These are phyloP conservation scores for Sarcophilus harrisii DNA, from an alignment of 2,797 vertebrate species.

Conservation along the genomic window DNA sequence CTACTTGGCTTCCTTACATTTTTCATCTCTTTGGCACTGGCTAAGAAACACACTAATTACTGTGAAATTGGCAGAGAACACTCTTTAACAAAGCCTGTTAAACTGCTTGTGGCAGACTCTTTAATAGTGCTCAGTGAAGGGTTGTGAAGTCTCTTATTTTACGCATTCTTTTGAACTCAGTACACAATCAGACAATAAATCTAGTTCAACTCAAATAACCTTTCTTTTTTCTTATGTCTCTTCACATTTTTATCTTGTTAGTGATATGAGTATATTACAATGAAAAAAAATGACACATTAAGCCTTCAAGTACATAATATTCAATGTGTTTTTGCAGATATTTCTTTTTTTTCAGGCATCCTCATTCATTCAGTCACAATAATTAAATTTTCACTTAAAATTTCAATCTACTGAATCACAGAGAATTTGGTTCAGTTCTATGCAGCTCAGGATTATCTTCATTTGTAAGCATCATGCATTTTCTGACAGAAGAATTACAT, in stretches of 20 bases:
- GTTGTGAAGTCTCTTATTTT: not conserved
- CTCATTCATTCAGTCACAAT: not conserved
- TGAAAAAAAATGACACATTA: not conserved
- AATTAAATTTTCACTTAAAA: not conserved
- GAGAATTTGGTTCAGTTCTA: not conserved
- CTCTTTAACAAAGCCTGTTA: not conserved
- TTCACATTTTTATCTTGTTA: not conserved
- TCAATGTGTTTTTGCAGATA: not conserved
- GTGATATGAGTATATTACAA: not conserved
- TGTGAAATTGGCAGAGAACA: conserved; percentile 44
- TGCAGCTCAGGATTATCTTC: not conserved
- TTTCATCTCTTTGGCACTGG: conserved; percentile 24
- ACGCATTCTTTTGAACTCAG: not conserved
- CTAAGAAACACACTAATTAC: conserved; percentile 32
- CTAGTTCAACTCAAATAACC: not conserved
- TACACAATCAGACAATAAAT: not conserved
- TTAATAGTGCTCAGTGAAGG: not conserved
- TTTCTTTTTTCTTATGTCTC: not conserved
- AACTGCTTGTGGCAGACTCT: not conserved
- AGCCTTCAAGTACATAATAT: not conserved
- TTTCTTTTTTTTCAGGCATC: not conserved
- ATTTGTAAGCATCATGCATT: not conserved
- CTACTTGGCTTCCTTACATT: conserved; percentile 45
- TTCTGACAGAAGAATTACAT: not conserved
- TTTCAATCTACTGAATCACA: not conserved